Conservation (phyloP, 2,797 vertebrate genomes). For the Mormyrus hasselquistii region DNA sequence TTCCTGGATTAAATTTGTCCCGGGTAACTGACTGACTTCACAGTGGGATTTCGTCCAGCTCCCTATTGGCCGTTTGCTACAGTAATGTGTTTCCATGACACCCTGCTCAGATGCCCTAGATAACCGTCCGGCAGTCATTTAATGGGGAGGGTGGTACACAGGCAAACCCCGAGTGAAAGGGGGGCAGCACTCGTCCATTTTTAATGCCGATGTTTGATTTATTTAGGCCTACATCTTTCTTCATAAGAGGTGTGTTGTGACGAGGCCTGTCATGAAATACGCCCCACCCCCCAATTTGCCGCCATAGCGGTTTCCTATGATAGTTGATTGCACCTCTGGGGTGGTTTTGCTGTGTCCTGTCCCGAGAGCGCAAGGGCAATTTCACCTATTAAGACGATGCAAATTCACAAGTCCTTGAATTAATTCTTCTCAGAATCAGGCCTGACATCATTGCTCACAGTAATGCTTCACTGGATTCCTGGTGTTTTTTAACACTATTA, state of each 20-base stretch:
- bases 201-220: background rate
- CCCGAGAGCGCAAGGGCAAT: background rate
- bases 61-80: background rate
- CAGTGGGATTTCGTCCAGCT: background rate
- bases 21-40: background rate
- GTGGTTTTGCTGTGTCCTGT: background rate
- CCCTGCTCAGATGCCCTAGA: background rate
- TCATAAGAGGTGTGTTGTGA: background rate
- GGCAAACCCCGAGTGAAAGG: background rate
- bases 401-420: background rate
- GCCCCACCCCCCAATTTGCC: background rate
- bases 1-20: background rate
- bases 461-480: background rate
- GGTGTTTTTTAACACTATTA: background rate
- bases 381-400: background rate
- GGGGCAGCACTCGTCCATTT: background rate
- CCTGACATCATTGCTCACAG: background rate
- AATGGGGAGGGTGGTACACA: background rate
- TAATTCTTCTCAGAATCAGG: background rate
- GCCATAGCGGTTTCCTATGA: slow-evolving; percentile 1
- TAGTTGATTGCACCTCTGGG: background rate
- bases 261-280: background rate
- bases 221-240: background rate
- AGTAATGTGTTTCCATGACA: background rate
- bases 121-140: background rate